phyloP scores from a whole-genome alignment of 2,113 vertebrate species.

The human (Homo sapiens) region DNA sequence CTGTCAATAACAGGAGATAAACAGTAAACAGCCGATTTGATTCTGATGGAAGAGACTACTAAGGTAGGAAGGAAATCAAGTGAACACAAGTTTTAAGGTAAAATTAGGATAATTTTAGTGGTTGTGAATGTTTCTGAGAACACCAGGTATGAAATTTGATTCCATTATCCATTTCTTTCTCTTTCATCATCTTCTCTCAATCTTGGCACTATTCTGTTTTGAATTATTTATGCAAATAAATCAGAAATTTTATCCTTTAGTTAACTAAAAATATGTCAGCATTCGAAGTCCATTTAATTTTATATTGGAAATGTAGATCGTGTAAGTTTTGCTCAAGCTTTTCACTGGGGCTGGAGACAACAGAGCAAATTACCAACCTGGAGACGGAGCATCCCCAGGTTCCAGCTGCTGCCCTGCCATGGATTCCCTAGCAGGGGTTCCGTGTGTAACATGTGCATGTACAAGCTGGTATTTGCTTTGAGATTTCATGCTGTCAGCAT shows the following conservation, averaged over 20 bases:
- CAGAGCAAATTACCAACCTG: not conserved
- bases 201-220: not conserved
- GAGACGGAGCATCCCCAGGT: not conserved
- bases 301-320: not conserved
- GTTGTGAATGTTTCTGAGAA: not conserved
- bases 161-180: not conserved
- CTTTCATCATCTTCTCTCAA: not conserved
- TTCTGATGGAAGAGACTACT: not conserved
- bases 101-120: not conserved
- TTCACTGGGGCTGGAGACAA: not conserved
- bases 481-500: not conserved
- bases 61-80: not conserved
- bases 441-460: no score
- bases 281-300: not conserved
- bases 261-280: not conserved
- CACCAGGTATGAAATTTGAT: not conserved
- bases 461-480: not conserved
- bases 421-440: accelerated
- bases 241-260: not conserved
- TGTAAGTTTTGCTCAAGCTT: not conserved
- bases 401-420: not conserved
- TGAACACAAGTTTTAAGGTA: not conserved
- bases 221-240: not conserved
- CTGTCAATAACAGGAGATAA: not conserved
- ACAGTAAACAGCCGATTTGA: not conserved